Percentiles rank a stretch among this genome's conserved stretches.
These are phyloP conservation scores for Chromobotia macracanthus DNA, from an alignment of 2,797 vertebrate species.

Conservation along the genomic window DNA sequence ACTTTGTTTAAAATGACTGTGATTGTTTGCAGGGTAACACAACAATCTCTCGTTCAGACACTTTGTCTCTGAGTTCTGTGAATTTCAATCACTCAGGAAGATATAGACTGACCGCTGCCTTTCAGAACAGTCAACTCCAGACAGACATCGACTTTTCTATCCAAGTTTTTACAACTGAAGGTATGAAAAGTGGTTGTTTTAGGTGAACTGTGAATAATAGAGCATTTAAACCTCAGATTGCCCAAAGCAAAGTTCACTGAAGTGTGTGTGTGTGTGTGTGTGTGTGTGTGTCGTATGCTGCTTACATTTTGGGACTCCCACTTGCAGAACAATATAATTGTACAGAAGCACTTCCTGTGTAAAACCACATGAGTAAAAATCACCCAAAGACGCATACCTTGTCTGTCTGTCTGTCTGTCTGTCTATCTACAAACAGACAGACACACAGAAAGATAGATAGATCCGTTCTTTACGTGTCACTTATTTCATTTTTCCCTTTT, in stretches of 20 bases:
- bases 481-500: not conserved
- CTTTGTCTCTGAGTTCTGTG: constrained; percentile 63
- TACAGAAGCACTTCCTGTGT: constrained; percentile 52
- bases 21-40: constrained; percentile 56
- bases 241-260: constrained; percentile 6
- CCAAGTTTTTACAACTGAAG: constrained; percentile 57
- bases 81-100: constrained; percentile 62
- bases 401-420: too few relatives aligned
- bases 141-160: constrained; percentile 61
- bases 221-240: not conserved
- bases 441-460: too few relatives aligned
- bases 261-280: too few relatives aligned
- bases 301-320: too few relatives aligned
- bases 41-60: constrained; percentile 59
- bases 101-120: constrained; percentile 66
- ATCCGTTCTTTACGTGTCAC: too few relatives aligned
- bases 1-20: not conserved
- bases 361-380: constrained; percentile 48
- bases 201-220: not conserved
- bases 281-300: too few relatives aligned
- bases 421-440: too few relatives aligned
- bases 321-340: too few relatives aligned
- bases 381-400: too few relatives aligned
- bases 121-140: constrained; percentile 47
- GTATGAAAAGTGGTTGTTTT: constrained; percentile 50